Evolutionary conservation across 2,797 vertebrate genomes (phyloP).

Genomic region (Falco berigora): DNA sequence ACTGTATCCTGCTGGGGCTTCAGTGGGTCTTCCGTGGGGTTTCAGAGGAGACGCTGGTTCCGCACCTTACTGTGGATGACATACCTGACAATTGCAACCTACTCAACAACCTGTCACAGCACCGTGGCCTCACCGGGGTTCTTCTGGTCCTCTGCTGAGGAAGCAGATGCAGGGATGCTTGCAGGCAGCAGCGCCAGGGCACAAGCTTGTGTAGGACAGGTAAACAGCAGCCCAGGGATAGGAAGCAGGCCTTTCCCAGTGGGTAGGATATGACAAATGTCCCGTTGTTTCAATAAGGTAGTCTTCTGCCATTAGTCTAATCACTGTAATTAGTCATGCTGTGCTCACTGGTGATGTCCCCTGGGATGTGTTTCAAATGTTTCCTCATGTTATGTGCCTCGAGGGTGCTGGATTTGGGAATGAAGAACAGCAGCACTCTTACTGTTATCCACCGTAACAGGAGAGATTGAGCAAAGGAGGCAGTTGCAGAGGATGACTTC

Average conservation of each 20-base stretch:
- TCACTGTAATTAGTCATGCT: not conserved
- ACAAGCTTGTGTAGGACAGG: not conserved
- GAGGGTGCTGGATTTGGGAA: not conserved
- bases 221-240: not conserved
- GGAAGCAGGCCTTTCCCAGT: not conserved
- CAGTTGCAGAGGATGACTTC: not conserved
- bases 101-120: not conserved
- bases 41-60: not conserved
- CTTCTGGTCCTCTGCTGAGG: not conserved
- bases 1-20: not conserved
- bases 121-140: not conserved
- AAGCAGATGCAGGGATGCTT: not conserved
- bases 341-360: not conserved
- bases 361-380: not conserved
- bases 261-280: not conserved
- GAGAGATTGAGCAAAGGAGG: not conserved
- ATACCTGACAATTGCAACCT: not conserved
- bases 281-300: conserved; percentile 14
- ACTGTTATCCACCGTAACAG: not conserved
- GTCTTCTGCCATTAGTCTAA: not conserved
- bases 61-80: not conserved
- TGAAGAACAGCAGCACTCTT: not conserved
- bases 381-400: not conserved
- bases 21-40: not conserved
- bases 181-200: not conserved